A percentile compares a stretch with the other conserved stretches of the same genome.
Evolutionary conservation across 2,888 invertebrate species (phyloP).

Genomic region (Corbicula japonica): DNA sequence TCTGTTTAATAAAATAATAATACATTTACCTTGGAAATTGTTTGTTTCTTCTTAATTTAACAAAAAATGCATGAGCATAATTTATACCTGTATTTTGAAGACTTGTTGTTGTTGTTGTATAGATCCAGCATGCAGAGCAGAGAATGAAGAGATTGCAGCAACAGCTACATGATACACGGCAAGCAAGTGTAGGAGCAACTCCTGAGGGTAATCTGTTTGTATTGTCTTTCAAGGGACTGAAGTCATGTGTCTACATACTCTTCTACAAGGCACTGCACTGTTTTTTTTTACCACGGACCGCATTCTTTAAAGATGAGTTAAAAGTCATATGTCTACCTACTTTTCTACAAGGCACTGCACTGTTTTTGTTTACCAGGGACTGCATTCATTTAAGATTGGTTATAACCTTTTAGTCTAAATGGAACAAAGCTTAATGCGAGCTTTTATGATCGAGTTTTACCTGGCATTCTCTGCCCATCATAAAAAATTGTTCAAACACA

Average conservation of each 20-base stretch:
- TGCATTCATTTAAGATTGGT: too few species aligned
- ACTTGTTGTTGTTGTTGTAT: slow-evolving; percentile 27
- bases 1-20: too few species aligned
- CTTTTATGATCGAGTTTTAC: too few species aligned
- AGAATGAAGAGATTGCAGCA: slow-evolving; percentile 90
- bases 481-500: too few species aligned
- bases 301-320: too few species aligned
- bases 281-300: background rate
- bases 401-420: background rate
- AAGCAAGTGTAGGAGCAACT: slow-evolving; percentile 89
- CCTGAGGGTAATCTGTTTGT: slow-evolving; percentile 88
- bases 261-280: background rate
- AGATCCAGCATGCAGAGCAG: slow-evolving; percentile 88
- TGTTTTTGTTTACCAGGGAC: background rate
- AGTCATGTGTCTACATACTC: background rate
- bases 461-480: too few species aligned
- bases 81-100: too few species aligned
- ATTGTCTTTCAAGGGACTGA: background rate
- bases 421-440: too few species aligned
- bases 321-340: background rate
- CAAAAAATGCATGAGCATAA: too few species aligned
- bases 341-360: background rate
- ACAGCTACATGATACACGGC: slow-evolving; percentile 89
- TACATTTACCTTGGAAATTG: too few species aligned
- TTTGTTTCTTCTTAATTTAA: too few species aligned